phyloP scores from a whole-genome alignment of 2,888 invertebrate genomes.

The Slavum lentiscoides region DNA sequence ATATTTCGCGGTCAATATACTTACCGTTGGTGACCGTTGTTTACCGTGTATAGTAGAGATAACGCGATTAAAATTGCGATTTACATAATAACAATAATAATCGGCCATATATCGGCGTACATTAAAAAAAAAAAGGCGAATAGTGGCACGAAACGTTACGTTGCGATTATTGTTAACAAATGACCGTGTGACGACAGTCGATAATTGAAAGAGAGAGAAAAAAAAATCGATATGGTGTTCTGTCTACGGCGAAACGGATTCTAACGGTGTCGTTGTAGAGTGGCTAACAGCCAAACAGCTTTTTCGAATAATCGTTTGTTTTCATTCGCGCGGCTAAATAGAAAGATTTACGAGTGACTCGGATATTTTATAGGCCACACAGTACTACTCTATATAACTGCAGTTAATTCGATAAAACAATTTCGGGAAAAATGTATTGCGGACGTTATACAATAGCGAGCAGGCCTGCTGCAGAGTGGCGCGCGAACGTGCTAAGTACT shows the following conservation, averaged over 20 bases:
- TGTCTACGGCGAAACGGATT: slow-evolving; percentile 5
- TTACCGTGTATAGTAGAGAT: too few relatives aligned
- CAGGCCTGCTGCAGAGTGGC: background rate
- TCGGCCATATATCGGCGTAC: too few relatives aligned
- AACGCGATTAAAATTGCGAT: too few relatives aligned
- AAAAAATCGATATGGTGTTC: background rate
- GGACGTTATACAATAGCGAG: background rate
- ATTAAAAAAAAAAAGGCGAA: too few relatives aligned
- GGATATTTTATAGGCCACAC: slow-evolving; percentile 19
- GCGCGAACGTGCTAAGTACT: too few relatives aligned
- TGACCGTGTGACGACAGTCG: background rate
- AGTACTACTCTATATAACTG: background rate
- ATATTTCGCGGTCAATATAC: too few relatives aligned
- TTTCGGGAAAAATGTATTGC: slow-evolving; percentile 1
- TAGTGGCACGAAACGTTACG: background rate
- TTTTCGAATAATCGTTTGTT: slow-evolving; percentile 40
- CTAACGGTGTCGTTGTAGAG: background rate
- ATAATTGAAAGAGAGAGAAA: slow-evolving; percentile 15
- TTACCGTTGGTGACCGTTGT: too few relatives aligned
- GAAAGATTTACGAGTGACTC: slow-evolving; percentile 38
- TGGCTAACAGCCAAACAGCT: slow-evolving; percentile 43
- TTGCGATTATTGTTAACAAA: background rate
- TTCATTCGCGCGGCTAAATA: slow-evolving; percentile 38
- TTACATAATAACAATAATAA: too few relatives aligned
- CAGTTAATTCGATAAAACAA: slow-evolving; percentile 19